Evolutionary conservation across 2,888 invertebrate genomes (phyloP).

Genomic region (Drosophila seclusa): DNA sequence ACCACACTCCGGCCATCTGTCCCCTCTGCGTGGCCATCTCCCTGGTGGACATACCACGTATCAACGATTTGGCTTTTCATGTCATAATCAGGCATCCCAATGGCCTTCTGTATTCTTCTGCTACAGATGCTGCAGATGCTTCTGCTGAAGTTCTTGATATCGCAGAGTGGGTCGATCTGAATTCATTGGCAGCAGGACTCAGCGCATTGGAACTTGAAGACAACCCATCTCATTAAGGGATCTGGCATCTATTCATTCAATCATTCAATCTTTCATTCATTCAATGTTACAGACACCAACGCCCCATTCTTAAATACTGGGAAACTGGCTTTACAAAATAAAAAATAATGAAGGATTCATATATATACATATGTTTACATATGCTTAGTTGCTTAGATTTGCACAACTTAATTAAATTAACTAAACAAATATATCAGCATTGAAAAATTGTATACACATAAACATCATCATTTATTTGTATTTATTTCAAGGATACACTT

Average conservation of each 20-base stretch:
- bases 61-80: slow-evolving; percentile 32
- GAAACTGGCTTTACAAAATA: too few relatives aligned
- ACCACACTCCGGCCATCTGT: slow-evolving; percentile 46
- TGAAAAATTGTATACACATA: neutral
- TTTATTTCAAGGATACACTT: neutral
- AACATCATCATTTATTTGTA: neutral
- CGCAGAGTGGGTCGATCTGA: too few relatives aligned
- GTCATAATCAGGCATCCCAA: slow-evolving; percentile 27
- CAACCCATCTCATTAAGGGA: neutral
- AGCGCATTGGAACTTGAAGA: neutral
- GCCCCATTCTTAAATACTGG: neutral
- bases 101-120: neutral
- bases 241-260: neutral
- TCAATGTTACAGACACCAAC: neutral
- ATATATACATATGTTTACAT: neutral
- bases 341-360: neutral
- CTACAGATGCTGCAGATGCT: neutral
- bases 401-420: neutral
- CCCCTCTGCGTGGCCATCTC: slow-evolving; percentile 54
- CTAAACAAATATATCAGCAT: neutral
- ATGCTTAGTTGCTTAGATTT: too few relatives aligned
- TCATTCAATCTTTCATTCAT: neutral
- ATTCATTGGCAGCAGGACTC: neutral
- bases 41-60: neutral
- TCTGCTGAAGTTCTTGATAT: neutral